Evolutionary conservation across 2,888 invertebrate genomes (phyloP).

Genomic region (Sthenelais limicola): DNA sequence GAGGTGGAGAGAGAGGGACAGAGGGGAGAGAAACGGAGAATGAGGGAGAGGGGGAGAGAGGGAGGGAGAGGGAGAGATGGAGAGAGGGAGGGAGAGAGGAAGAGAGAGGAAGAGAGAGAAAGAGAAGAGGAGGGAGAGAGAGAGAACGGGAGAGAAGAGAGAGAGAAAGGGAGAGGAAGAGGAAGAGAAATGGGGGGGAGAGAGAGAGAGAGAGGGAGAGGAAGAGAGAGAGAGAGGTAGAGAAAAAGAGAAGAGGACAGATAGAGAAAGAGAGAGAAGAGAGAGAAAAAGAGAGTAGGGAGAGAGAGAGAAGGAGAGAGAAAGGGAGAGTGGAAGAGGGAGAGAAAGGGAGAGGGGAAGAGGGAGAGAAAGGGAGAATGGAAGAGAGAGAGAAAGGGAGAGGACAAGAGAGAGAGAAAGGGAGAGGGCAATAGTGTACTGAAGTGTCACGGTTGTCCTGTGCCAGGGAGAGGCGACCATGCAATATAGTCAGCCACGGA

Average conservation of each 20-base stretch:
- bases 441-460: too few species aligned
- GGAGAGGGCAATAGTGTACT: too few species aligned
- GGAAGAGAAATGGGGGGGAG: constrained; percentile 3
- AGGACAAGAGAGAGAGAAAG: neutral
- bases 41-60: too few species aligned
- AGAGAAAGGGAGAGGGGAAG: neutral
- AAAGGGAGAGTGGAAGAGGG: neutral
- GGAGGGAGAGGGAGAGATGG: neutral
- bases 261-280: neutral
- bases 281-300: neutral
- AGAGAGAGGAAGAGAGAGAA: constrained; percentile 2
- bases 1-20: too few species aligned
- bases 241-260: neutral
- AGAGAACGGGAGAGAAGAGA: neutral
- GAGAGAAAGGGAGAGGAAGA: constrained; percentile 21
- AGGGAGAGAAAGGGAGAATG: neutral
- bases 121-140: neutral
- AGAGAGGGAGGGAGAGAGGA: neutral
- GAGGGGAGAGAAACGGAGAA: too few species aligned
- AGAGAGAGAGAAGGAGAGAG: constrained; percentile 1
- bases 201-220: constrained; percentile 13
- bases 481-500: too few species aligned
- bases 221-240: constrained; percentile 3
- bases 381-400: constrained; percentile 15
- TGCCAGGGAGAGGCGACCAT: too few species aligned